Percentiles rank a stretch among this genome's conserved stretches.
Evolutionary conservation across 2,797 vertebrate species (phyloP).

Genomic region (Chelon auratus): DNA sequence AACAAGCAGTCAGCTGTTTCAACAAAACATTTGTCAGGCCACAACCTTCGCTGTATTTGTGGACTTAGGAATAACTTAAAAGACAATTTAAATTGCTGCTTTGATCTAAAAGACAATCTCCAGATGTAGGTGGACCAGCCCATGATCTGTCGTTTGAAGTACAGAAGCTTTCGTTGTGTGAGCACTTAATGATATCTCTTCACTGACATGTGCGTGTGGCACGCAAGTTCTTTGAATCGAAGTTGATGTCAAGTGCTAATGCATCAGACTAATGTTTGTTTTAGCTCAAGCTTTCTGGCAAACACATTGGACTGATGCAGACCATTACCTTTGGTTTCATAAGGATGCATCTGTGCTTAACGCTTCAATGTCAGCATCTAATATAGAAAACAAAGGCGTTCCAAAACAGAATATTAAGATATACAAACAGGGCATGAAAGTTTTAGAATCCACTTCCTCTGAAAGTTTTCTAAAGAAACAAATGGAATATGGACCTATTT

Average conservation of each 20-base stretch:
- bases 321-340: neutral
- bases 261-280: constrained; percentile 45
- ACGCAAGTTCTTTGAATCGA: constrained; percentile 7
- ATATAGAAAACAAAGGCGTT: constrained; percentile 16
- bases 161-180: constrained; percentile 15
- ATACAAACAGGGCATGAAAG: too few species aligned
- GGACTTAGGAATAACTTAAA: neutral
- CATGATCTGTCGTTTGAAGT: constrained; percentile 29
- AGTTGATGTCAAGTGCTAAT: constrained; percentile 4
- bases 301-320: constrained; percentile 4
- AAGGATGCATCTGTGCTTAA: constrained; percentile 18
- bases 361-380: constrained; percentile 12
- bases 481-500: neutral
- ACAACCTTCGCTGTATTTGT: constrained; percentile 5
- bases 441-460: neutral
- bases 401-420: neutral
- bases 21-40: neutral
- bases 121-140: constrained; percentile 16
- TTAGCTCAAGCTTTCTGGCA: constrained; percentile 59
- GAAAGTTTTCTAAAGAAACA: constrained; percentile 8
- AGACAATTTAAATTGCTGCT: constrained; percentile 19
- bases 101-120: constrained; percentile 31
- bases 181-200: constrained; percentile 24
- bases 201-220: neutral
- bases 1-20: too few species aligned